phyloP scores from a whole-genome alignment of 2,797 vertebrate genomes.

The Pteropus rufus region DNA sequence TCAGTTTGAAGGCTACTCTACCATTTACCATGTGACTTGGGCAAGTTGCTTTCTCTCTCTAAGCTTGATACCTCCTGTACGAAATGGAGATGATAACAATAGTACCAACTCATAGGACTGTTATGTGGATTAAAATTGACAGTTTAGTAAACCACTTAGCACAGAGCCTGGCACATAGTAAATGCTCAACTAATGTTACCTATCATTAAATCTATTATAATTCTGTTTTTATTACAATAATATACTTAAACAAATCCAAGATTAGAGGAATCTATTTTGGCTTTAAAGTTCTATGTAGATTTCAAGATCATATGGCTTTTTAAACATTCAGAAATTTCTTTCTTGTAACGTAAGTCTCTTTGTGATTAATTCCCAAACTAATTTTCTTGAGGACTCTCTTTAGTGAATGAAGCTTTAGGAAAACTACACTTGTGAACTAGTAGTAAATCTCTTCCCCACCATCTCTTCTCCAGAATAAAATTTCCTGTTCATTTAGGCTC shows the following conservation, averaged over 20 bases:
- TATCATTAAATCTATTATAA: conserved; percentile 48
- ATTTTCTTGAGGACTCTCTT: not conserved
- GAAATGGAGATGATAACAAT: conserved; percentile 7
- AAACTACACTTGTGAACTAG: not conserved
- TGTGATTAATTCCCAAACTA: not conserved
- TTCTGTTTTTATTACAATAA: conserved; percentile 44
- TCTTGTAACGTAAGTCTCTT: not conserved
- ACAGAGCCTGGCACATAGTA: not conserved
- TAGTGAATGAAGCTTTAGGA: not conserved
- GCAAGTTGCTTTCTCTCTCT: not conserved
- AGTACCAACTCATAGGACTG: not conserved
- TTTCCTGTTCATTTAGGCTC: not conserved
- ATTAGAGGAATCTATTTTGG: not conserved
- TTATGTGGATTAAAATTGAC: conserved; percentile 29
- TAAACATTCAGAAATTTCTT: not conserved
- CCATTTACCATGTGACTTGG: not conserved
- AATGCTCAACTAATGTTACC: conserved; percentile 2
- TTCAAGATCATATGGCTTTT: not conserved
- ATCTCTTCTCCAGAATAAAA: not conserved
- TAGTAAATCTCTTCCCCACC: not conserved
- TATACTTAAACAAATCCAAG: not conserved
- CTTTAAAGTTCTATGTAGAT: not conserved
- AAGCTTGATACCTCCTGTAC: not conserved
- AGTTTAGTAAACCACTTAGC: conserved; percentile 29
- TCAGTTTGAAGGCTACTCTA: not conserved